phyloP scores from a whole-genome alignment of 1,140 invertebrate genomes.

The Euura saliciscinereae region DNA sequence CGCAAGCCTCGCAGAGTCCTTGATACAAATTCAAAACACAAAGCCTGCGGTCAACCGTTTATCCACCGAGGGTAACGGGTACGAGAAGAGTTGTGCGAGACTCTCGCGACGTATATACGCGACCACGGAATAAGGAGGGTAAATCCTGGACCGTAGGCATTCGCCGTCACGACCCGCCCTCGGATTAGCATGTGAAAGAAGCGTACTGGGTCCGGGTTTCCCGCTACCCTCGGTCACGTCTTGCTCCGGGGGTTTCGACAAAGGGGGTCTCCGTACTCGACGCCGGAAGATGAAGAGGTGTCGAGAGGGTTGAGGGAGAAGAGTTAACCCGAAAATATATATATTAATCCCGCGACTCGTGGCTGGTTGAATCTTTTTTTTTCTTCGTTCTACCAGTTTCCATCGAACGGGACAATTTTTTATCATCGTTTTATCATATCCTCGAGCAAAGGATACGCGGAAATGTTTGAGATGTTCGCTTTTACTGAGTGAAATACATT shows the following conservation, averaged over 20 bases:
- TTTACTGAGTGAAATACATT: background rate
- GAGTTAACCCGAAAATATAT: background rate
- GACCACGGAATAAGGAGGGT: background rate
- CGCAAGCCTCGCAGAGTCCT: background rate
- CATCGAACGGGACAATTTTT: too few species aligned
- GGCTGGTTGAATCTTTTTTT: too few species aligned
- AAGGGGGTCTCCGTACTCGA: background rate
- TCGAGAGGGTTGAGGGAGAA: background rate
- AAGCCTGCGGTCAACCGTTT: background rate
- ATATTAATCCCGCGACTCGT: background rate
- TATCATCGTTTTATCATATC: too few species aligned
- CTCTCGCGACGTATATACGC: too few species aligned
- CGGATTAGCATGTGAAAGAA: slow-evolving; percentile 2
- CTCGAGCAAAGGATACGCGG: too few species aligned
- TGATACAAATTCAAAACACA: background rate
- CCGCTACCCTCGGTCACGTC: background rate
- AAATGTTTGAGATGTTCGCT: background rate
- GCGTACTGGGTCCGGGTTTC: too few species aligned
- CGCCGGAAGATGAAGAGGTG: background rate
- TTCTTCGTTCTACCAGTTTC: too few species aligned
- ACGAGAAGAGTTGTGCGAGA: background rate
- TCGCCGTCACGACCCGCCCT: background rate
- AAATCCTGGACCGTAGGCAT: background rate
- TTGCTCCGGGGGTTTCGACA: slow-evolving; percentile 1
- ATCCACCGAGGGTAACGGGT: background rate